Conservation (phyloP, 2,113 vertebrate species). For the Gopherus flavomarginatus region DNA sequence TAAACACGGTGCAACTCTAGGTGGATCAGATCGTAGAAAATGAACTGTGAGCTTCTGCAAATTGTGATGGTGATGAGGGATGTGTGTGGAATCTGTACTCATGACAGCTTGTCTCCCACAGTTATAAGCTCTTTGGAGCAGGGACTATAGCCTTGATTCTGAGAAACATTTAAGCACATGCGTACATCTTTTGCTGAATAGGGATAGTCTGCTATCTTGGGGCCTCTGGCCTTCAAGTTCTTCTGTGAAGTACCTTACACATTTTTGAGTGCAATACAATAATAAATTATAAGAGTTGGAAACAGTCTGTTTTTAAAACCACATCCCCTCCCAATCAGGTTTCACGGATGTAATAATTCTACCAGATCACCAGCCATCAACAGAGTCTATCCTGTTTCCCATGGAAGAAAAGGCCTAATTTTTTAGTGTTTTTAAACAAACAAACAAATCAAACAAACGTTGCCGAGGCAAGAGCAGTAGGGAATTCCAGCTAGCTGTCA, state of each 20-base stretch:
- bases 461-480: too few species aligned
- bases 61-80: too few species aligned
- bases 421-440: too few species aligned
- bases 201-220: neutral
- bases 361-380: too few species aligned
- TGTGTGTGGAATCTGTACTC: neutral
- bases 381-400: too few species aligned
- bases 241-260: neutral
- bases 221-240: neutral
- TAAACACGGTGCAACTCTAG: neutral
- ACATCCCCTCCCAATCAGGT: neutral
- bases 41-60: neutral
- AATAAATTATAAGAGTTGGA: neutral
- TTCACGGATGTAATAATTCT: neutral
- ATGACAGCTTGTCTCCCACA: neutral
- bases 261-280: neutral
- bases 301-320: neutral
- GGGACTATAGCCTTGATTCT: neutral
- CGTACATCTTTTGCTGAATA: neutral
- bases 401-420: too few species aligned
- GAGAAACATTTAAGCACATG: neutral
- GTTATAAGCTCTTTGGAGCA: neutral
- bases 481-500: too few species aligned
- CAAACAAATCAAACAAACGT: too few species aligned
- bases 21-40: neutral